Evolutionary conservation across 1,140 invertebrate genomes (phyloP), one percentile per base, ranked within the genome.

Genomic region (Limonius californicus): DNA sequence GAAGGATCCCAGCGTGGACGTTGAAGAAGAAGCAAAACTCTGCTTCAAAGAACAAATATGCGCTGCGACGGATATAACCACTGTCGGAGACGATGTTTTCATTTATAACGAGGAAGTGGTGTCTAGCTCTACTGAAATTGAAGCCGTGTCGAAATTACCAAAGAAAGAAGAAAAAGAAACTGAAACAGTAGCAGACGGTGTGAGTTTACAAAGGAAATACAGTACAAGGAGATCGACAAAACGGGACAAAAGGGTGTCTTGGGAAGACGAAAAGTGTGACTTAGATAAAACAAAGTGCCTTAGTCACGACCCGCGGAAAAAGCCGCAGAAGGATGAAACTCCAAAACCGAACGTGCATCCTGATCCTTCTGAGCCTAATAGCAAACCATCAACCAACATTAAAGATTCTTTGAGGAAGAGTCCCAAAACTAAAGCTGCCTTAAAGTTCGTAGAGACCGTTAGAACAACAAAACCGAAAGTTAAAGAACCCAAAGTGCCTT

Each of bases 341-440:
- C 3, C 23, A 27, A 27, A 27, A 27, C 9, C 23, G 9, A 27
- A 27, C 3, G 3, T 9, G 9, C 3, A 9, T 3, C 9, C 23
- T 27, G 9, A 27, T 27, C 9, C 9, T 3, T 27, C 23, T 27
- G 23, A 27, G 3, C 3, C 3, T 27, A 27, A 45, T 12, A 45
- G 6, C 2, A 45, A 45, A 12, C 12, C 42, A 4, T 6, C 42
- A 15, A 8, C n/a, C 32, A 8, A 8, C 32, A 27, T 27, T 4
- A 27, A 27, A 9, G 23, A 27, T 27, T 27, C 23, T 9, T 27
- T 27, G 23, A 27, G 23, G 9, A 45, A 45, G 16, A 45, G n/a
- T 45, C 42, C 42, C 12, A 45, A 45, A 50, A 50, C 45, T 1
- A 50, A 50, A 50, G 45, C 14, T 50, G 45, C 45, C 16, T 50